Evolutionary conservation across 2,888 invertebrate species (phyloP).

Genomic region (Byasa hedistus): DNA sequence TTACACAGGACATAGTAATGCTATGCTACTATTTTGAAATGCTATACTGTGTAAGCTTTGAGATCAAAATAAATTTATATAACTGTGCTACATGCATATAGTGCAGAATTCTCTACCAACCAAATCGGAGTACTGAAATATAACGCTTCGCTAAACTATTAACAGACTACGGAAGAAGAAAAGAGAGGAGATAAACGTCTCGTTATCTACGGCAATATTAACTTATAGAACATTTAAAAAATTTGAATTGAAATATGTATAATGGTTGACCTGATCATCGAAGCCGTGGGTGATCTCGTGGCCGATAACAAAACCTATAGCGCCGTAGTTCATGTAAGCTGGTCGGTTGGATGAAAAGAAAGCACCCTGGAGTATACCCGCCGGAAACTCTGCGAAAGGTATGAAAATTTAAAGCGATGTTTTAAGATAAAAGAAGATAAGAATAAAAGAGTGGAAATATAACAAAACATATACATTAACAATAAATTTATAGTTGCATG

Average conservation of each 20-base stretch:
- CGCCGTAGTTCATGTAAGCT: slow-evolving; percentile 94
- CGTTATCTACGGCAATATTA: background rate
- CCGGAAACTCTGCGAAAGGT: slow-evolving; percentile 88
- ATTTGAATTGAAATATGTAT: background rate
- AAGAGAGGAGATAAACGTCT: background rate
- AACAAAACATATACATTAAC: too few species aligned
- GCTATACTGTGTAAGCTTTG: background rate
- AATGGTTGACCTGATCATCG: slow-evolving; percentile 84
- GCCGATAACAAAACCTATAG: slow-evolving; percentile 94
- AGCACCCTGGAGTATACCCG: slow-evolving; percentile 94
- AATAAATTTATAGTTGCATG: too few species aligned
- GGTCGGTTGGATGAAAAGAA: slow-evolving; percentile 94
- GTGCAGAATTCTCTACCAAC: background rate
- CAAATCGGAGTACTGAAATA: background rate
- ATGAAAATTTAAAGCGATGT: background rate
- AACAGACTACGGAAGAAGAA: background rate
- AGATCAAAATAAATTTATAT: background rate
- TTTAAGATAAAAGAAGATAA: background rate
- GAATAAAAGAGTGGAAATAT: too few species aligned
- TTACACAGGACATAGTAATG: too few species aligned
- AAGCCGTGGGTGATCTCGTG: slow-evolving; percentile 96
- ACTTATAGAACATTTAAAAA: background rate
- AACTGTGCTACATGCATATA: background rate
- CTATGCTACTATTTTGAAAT: background rate
- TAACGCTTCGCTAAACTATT: background rate